Conservation (phyloP, 2,888 invertebrate species). For the Nycteola revayana region DNA sequence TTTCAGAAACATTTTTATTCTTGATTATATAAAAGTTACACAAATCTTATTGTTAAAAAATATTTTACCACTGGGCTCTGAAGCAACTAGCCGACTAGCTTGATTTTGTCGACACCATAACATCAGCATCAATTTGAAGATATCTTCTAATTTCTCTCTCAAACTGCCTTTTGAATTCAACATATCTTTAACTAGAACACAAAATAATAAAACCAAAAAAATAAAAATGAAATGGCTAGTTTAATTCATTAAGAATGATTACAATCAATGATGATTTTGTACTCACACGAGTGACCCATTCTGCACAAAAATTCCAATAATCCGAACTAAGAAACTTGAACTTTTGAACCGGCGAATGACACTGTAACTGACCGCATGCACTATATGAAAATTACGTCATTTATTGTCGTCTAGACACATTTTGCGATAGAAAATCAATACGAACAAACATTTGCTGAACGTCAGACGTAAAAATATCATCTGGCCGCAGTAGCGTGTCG, state of each 20-base stretch:
- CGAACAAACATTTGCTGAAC: constrained; percentile 45
- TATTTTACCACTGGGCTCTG: constrained; percentile 80
- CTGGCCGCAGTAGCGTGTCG: constrained; percentile 65
- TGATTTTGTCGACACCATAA: constrained; percentile 91
- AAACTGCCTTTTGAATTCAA: constrained; percentile 63
- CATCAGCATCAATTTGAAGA: constrained; percentile 90
- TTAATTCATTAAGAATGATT: constrained; percentile 1
- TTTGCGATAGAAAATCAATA: constrained; percentile 61
- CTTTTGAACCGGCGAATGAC: constrained; percentile 38
- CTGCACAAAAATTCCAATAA: constrained; percentile 13
- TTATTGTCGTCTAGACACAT: constrained; percentile 36
- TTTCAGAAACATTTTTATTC: no score
- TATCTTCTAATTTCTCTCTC: constrained; percentile 86
- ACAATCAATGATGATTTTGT: constrained; percentile 16
- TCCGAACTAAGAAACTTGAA: constrained; percentile 35
- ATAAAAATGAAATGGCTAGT: constrained; percentile 6
- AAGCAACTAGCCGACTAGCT: constrained; percentile 84
- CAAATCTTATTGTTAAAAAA: no score
- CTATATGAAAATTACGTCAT: constrained; percentile 51
- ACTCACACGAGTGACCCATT: constrained; percentile 72
- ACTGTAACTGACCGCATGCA: constrained; percentile 39
- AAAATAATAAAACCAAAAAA: constrained; percentile 23
- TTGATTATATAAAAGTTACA: no score
- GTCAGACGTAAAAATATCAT: constrained; percentile 57
- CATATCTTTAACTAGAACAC: constrained; percentile 65